A percentile compares a stretch with the other conserved stretches of the same genome.
Evolutionary conservation across 2,797 vertebrate genomes (phyloP).

Genomic region (Chaunax sp.): DNA sequence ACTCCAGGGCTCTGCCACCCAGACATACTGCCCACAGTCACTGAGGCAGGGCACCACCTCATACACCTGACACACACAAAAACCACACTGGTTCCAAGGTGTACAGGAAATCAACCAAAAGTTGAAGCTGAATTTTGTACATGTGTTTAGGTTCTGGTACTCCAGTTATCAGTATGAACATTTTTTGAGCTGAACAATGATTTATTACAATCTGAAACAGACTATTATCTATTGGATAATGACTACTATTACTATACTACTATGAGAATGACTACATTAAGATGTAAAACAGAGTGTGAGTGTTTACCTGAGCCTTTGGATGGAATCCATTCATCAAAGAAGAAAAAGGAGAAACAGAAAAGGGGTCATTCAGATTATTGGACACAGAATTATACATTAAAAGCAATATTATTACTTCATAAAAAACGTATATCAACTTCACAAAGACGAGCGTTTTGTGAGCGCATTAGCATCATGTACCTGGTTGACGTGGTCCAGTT

Average conservation of each 20-base stretch:
- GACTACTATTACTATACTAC: no score
- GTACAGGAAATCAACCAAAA: neutral
- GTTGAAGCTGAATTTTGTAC: neutral
- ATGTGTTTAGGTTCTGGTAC: neutral
- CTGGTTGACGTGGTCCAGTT: constrained; percentile 97
- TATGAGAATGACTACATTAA: no score
- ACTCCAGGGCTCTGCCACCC: constrained; percentile 95
- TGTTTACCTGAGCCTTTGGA: constrained; percentile 83
- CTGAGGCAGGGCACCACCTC: constrained; percentile 97
- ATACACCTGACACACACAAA: constrained; percentile 86
- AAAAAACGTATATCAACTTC: constrained; percentile 5
- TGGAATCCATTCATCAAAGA: constrained; percentile 34
- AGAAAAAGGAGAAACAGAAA: constrained; percentile 22
- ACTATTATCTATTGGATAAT: no score
- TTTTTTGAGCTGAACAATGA: neutral
- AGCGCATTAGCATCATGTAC: constrained; percentile 67
- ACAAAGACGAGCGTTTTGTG: constrained; percentile 4
- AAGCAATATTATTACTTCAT: neutral
- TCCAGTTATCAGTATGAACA: no score
- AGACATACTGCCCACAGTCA: constrained; percentile 94
- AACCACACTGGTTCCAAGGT: neutral
- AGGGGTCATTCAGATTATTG: constrained; percentile 10
- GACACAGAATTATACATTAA: neutral
- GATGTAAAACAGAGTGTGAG: neutral
- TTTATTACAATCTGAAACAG: neutral